Base-by-base conservation (phyloP, 2,888 invertebrate species). In the Macropis europaea region DNA sequence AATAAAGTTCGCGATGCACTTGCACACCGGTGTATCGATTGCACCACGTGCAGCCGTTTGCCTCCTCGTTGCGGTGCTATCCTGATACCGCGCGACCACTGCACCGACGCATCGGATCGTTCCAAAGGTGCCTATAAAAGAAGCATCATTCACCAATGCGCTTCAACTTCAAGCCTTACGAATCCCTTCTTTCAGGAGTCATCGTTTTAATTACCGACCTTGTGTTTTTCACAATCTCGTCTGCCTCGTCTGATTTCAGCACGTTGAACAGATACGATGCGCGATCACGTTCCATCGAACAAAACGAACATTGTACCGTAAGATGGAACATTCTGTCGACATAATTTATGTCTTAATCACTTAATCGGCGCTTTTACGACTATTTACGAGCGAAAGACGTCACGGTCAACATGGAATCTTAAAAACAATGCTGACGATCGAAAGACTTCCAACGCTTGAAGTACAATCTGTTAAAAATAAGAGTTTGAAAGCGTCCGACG, bases 11-110 rank as follows among this genome's bases (percentile, higher is more conserved):
- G 15, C 32, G 40, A 30, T 48, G 52, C 42, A 56, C 13, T 53
- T 54, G 61, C 47, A 56, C 15, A 17, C 28, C 34, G 32, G 40
- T 40, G 73, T 36, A 47, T 47, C 45, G 38, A 53, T 34, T 66
- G 77, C 71, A 73, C 48, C 38, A 28, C 40, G 38, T 52, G 52
- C 32, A 40, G 38, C 7, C 15, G 53, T 42, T n/a, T 6, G 32
- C 45, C 56, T 76, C 62, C 45, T 50, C 17, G 2, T 6, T 54
- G 45, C 38, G 42, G 77, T 84, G 64, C 19, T 63, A 53, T 62
- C 81, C 84, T 82, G 79, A 75, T 85, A 84, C 79, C 80, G 81
- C 81, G 75, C 40, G 63, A 56, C 62, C 52, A 75, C 69, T 80
- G 82, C 84, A 82, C 78, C 78, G 53, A 59, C 28, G 48, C 68